Evolutionary conservation across 2,113 vertebrate genomes (phyloP).

Genomic region (Chaetura pelagica): DNA sequence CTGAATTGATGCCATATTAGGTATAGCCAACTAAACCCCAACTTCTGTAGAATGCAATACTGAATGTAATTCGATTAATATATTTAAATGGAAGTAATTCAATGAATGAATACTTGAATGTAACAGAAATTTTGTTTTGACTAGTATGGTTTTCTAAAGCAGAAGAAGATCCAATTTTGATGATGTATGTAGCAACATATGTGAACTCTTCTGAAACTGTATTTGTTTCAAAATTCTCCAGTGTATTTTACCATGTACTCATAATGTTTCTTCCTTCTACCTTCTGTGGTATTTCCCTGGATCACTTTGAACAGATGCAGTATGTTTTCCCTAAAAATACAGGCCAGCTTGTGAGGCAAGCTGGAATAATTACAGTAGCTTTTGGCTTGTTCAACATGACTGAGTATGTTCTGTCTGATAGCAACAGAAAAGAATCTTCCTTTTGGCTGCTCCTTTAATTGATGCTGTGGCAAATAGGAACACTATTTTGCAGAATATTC

Average conservation of each 20-base stretch:
- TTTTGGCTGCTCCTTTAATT: background rate
- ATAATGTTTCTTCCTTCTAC: slow-evolving; percentile 24
- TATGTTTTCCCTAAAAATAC: background rate
- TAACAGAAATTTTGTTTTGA: slow-evolving; percentile 16
- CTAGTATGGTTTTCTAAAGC: background rate
- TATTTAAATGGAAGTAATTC: background rate
- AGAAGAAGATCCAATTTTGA: background rate
- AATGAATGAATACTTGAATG: background rate
- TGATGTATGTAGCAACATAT: slow-evolving; percentile 5
- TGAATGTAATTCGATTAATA: background rate
- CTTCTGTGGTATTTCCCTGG: slow-evolving; percentile 42
- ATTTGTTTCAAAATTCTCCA: slow-evolving; percentile 55
- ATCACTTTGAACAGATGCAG: slow-evolving; percentile 27
- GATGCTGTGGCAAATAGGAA: background rate
- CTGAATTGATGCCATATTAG: background rate
- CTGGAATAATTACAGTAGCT: slow-evolving; percentile 28
- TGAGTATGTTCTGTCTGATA: background rate
- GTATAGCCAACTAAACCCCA: background rate
- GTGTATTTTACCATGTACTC: slow-evolving; percentile 31
- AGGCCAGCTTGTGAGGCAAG: slow-evolving; percentile 29
- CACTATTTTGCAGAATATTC: background rate
- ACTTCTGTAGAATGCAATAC: background rate
- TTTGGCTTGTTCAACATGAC: slow-evolving; percentile 1
- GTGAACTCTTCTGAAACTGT: slow-evolving; percentile 2
- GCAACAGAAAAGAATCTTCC: background rate